phyloP scores from a whole-genome alignment of 92 coral and sea anemone genomes.

The Paramuricea clavata region DNA sequence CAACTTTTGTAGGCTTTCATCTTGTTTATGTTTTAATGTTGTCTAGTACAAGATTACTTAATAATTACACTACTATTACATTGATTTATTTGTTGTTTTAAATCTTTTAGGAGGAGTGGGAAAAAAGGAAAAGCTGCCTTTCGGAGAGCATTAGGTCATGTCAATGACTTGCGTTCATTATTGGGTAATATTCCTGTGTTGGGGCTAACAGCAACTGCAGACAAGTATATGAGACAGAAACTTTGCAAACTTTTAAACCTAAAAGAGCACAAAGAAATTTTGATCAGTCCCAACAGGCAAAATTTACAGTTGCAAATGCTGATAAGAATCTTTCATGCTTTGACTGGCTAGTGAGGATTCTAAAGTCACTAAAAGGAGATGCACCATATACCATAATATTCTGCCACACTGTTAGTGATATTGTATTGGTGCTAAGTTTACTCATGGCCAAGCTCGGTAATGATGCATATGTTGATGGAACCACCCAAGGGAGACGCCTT shows the following conservation, averaged over 20 bases:
- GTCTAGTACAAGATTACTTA: too few relatives aligned
- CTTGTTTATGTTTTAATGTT: too few relatives aligned
- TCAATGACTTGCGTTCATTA: slow-evolving; percentile 73
- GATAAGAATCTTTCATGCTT: slow-evolving; percentile 50
- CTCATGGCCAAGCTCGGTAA: slow-evolving; percentile 64
- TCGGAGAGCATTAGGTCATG: slow-evolving; percentile 76
- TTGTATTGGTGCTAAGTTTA: slow-evolving; percentile 52
- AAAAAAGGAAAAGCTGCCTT: slow-evolving; percentile 77
- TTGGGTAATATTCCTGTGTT: slow-evolving; percentile 66
- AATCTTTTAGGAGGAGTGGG: slow-evolving; percentile 79
- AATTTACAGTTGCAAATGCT: slow-evolving; percentile 55
- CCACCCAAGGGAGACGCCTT: background rate
- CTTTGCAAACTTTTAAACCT: slow-evolving; percentile 47
- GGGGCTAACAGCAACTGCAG: slow-evolving; percentile 76
- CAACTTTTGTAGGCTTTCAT: too few relatives aligned
- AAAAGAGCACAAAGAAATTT: slow-evolving; percentile 48
- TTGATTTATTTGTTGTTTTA: slow-evolving; percentile 12
- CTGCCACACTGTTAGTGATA: slow-evolving; percentile 74
- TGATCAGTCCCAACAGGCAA: slow-evolving; percentile 71
- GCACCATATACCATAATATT: too few relatives aligned
- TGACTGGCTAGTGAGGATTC: slow-evolving; percentile 63
- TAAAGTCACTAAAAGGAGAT: slow-evolving; percentile 45
- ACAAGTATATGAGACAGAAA: slow-evolving; percentile 58
- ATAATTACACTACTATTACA: background rate
- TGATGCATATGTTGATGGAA: slow-evolving; percentile 60